These are phyloP conservation scores for Drosophila takahashii DNA, from an alignment of 1,140 invertebrate species.

Conservation along the genomic window DNA sequence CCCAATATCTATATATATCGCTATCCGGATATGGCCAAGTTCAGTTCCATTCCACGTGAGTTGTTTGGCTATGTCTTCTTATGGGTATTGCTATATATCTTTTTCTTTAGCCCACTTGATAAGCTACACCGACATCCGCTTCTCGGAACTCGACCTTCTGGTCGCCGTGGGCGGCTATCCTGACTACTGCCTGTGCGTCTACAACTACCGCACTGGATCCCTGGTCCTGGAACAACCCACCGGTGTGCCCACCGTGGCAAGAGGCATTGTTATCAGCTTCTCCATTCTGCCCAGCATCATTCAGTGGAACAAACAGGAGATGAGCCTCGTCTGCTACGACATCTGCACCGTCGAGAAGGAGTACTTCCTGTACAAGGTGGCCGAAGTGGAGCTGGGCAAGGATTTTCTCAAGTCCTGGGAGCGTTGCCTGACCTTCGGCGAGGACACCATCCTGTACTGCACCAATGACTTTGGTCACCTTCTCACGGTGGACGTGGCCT, in stretches of 20 bases:
- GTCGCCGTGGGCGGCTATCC: conserved; percentile 59
- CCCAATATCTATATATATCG: conserved; percentile 62
- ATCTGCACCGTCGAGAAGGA: conserved; percentile 61
- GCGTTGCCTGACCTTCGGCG: conserved; percentile 42
- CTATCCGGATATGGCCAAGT: conserved; percentile 68
- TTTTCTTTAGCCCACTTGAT: conserved; percentile 5
- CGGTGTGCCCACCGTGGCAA: not conserved
- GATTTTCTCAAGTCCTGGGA: conserved; percentile 35
- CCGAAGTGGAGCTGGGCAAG: conserved; percentile 45
- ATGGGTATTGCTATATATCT: not conserved
- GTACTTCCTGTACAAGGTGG: conserved; percentile 48
- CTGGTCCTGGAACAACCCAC: conserved; percentile 39
- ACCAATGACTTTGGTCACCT: conserved; percentile 66
- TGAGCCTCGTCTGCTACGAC: conserved; percentile 58
- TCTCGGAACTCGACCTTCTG: conserved; percentile 63
- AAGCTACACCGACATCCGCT: conserved; percentile 47
- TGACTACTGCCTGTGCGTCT: conserved; percentile 47
- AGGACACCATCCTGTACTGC: conserved; percentile 59
- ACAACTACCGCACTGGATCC: conserved; percentile 61
- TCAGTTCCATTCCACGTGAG: conserved; percentile 57
- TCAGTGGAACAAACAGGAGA: conserved; percentile 54
- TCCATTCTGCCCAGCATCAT: conserved; percentile 53
- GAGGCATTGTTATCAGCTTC: conserved; percentile 6
- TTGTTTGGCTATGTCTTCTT: not conserved
- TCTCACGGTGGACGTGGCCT: conserved; percentile 47